Percentiles rank a stretch among this genome's conserved stretches.
These are phyloP conservation scores for Gavialis gangeticus DNA, from an alignment of 2,113 vertebrate species.

Conservation along the genomic window DNA sequence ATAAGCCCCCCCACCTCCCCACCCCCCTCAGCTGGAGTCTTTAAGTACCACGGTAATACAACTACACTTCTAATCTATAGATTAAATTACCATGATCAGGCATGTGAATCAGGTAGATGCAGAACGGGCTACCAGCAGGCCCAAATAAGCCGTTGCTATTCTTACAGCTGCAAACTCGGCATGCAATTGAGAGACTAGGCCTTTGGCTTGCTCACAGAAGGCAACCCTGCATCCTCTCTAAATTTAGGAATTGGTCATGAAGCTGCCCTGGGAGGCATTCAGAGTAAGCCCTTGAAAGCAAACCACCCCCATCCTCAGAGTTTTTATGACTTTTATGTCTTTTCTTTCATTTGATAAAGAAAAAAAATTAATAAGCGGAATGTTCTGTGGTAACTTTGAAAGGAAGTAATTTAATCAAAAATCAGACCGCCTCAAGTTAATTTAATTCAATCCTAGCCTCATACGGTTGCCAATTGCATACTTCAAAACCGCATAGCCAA, in stretches of 20 bases:
- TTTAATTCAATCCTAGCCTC: constrained; percentile 82
- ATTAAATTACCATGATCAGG: neutral
- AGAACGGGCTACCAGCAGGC: neutral
- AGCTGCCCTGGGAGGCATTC: constrained; percentile 25
- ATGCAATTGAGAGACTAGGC: neutral
- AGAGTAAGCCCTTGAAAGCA: constrained; percentile 53
- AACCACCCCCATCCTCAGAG: constrained; percentile 60
- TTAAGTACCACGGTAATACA: neutral
- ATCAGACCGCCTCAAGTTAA: constrained; percentile 83
- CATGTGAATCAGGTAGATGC: neutral
- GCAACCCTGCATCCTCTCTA: constrained; percentile 16
- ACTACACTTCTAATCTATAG: neutral
- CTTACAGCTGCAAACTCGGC: neutral
- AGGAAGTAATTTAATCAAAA: constrained; percentile 84
- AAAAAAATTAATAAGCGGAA: constrained; percentile 76
- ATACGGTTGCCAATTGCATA: constrained; percentile 81
- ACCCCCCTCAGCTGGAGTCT: neutral
- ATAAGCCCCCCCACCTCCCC: neutral
- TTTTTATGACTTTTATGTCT: constrained; percentile 53
- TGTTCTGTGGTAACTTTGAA: constrained; percentile 80
- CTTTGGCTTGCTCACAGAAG: neutral
- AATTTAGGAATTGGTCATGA: constrained; percentile 23
- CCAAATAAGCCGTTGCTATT: neutral
- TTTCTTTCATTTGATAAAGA: constrained; percentile 68
- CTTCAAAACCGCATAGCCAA: constrained; percentile 80